Conservation (phyloP, 1,140 invertebrate genomes). For the Phocides pigmalion region DNA sequence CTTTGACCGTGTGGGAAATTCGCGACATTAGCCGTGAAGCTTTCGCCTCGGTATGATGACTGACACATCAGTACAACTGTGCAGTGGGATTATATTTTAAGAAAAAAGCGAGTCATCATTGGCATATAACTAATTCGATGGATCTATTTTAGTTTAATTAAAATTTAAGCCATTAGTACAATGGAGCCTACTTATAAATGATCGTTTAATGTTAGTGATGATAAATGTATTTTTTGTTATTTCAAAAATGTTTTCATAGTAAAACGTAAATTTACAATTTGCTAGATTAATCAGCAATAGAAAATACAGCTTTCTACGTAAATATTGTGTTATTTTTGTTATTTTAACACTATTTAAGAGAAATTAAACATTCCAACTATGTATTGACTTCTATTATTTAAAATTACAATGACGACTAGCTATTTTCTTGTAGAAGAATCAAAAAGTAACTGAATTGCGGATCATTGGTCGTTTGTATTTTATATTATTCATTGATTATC, state of each 20-base stretch:
- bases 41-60: conserved; percentile 1
- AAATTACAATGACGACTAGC: conserved; percentile 1
- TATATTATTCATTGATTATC: too few relatives aligned
- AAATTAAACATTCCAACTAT: too few relatives aligned
- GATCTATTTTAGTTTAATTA: background rate
- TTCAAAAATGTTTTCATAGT: too few relatives aligned
- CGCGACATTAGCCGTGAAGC: background rate
- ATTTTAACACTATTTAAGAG: background rate
- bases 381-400: background rate
- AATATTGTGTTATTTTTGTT: background rate
- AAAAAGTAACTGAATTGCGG: background rate
- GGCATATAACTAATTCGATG: background rate
- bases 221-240: too few relatives aligned
- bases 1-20: background rate
- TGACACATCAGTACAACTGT: too few relatives aligned
- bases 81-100: background rate
- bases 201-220: background rate
- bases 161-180: background rate
- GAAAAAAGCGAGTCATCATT: conserved; percentile 10
- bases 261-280: too few relatives aligned
- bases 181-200: background rate
- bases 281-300: too few relatives aligned
- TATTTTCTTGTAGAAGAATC: conserved; percentile 10
- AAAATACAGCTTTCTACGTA: too few relatives aligned
- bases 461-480: too few relatives aligned